Conservation (phyloP, 2,797 vertebrate genomes). For the Lutjanus campechanus region DNA sequence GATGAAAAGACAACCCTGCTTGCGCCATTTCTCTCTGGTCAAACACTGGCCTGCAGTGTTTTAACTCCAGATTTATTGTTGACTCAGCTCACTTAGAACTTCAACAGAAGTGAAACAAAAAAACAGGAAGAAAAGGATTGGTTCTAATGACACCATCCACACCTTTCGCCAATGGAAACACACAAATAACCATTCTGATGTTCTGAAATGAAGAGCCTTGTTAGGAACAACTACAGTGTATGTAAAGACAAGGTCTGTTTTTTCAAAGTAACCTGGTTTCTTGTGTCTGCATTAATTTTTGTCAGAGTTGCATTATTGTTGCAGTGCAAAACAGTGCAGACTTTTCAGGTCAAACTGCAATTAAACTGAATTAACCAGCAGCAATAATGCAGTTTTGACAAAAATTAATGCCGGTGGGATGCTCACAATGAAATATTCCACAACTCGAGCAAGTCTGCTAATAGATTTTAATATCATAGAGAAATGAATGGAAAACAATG, state of each 20-base stretch:
- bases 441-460: not conserved
- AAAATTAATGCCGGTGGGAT: not conserved
- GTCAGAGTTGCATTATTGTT: not conserved
- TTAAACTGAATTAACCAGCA: not conserved
- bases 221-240: not conserved
- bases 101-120: too few species aligned
- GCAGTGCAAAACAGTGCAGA: not conserved
- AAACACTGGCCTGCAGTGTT: too few species aligned
- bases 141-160: too few species aligned
- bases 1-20: too few species aligned
- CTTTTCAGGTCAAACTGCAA: not conserved
- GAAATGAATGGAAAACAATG: slow-evolving; percentile 7
- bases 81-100: too few species aligned
- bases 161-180: too few species aligned
- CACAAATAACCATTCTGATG: too few species aligned
- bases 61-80: too few species aligned
- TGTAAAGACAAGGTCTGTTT: not conserved
- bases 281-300: not conserved
- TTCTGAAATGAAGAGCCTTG: too few species aligned
- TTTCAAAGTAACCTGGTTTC: not conserved
- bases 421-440: not conserved
- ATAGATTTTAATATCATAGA: slow-evolving; percentile 12
- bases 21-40: too few species aligned
- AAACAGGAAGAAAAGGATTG: too few species aligned
- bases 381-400: not conserved